Evolutionary conservation across 1,140 invertebrate genomes (phyloP).

Genomic region (Eueides isabella): DNA sequence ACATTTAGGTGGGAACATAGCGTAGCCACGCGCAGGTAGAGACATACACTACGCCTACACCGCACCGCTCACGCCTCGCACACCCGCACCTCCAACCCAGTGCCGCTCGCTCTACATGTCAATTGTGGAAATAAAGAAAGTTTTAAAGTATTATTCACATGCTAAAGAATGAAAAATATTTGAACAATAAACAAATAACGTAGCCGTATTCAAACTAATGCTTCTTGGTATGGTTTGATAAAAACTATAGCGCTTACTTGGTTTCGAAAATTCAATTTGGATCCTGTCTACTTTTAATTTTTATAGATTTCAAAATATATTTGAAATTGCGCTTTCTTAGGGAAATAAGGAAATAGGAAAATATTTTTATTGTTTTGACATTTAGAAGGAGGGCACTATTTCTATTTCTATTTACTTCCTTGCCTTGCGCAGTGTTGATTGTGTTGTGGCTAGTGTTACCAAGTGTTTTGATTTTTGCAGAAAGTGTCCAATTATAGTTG

Average conservation of each 20-base stretch:
- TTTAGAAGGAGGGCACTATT: background rate
- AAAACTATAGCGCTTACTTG: no score
- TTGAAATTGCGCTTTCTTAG: no score
- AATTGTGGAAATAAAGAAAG: background rate
- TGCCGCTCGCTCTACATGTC: background rate
- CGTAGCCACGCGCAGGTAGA: slow-evolving; percentile 85
- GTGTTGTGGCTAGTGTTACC: slow-evolving; percentile 9
- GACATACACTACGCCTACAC: background rate
- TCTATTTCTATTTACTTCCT: background rate
- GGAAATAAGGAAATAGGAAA: no score
- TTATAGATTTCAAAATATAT: no score
- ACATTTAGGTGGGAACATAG: slow-evolving; percentile 91
- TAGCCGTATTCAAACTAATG: no score
- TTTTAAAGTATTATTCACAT: no score
- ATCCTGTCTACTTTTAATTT: no score
- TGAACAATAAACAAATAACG: no score
- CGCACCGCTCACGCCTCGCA: slow-evolving; percentile 43
- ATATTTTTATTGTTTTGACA: background rate
- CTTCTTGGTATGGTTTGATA: no score
- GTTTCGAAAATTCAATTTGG: no score
- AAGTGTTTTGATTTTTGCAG: slow-evolving; percentile 6
- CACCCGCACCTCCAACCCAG: background rate
- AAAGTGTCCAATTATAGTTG: background rate
- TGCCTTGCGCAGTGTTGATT: slow-evolving; percentile 2
- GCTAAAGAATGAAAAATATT: no score